Conservation (phyloP, 1,140 invertebrate species). For the Hyles vespertilio region DNA sequence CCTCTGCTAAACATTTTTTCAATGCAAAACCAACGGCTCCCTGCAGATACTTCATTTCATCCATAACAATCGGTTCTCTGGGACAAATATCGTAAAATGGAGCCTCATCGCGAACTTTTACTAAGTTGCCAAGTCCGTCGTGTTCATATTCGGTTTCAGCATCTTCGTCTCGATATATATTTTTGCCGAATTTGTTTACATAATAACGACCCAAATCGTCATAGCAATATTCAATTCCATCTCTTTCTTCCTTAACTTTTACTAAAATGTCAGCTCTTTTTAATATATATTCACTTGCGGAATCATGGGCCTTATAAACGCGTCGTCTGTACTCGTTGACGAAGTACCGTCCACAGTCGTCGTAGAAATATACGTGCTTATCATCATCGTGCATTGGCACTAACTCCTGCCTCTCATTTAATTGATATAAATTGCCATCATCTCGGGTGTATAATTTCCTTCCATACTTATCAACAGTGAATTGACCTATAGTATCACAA, state of each 20-base stretch:
- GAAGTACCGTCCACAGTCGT: slow-evolving; percentile 19
- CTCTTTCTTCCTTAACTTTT: slow-evolving; percentile 13
- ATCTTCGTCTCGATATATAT: slow-evolving; percentile 12
- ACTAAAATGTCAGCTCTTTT: neutral
- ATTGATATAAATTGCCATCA: slow-evolving; percentile 12
- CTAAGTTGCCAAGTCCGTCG: slow-evolving; percentile 13
- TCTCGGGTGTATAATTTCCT: slow-evolving; percentile 15
- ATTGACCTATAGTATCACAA: slow-evolving; percentile 13
- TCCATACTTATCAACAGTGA: slow-evolving; percentile 15
- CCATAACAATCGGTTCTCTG: slow-evolving; percentile 4
- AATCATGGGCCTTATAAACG: slow-evolving; percentile 9
- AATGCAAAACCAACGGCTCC: slow-evolving; percentile 13
- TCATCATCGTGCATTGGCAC: slow-evolving; percentile 14
- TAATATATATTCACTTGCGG: slow-evolving; percentile 16
- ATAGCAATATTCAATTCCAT: slow-evolving; percentile 17
- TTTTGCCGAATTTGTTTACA: slow-evolving; percentile 5
- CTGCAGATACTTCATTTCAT: slow-evolving; percentile 19
- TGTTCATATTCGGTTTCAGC: slow-evolving; percentile 7
- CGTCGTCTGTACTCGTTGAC: slow-evolving; percentile 6
- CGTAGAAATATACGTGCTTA: slow-evolving; percentile 20
- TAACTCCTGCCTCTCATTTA: slow-evolving; percentile 14
- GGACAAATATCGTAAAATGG: slow-evolving; percentile 6
- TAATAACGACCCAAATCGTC: slow-evolving; percentile 17
- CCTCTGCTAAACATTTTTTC: slow-evolving; percentile 20
- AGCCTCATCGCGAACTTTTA: slow-evolving; percentile 4